phyloP scores from a whole-genome alignment of 2,888 invertebrate species.

The Orchesellides sinensis region DNA sequence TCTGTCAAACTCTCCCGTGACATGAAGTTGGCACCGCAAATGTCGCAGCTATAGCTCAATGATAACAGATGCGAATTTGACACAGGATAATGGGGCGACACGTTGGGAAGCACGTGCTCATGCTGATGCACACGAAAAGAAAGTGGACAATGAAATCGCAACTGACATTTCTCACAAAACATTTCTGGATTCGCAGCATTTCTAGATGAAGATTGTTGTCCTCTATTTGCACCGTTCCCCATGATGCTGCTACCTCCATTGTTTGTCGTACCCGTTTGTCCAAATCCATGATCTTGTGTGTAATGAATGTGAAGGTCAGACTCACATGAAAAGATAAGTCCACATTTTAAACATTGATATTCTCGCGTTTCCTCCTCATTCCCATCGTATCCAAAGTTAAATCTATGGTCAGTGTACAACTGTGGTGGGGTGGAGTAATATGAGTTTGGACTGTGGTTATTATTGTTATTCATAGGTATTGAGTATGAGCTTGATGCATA shows the following conservation, averaged over 20 bases:
- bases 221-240: neutral
- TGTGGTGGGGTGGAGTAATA: constrained; percentile 38
- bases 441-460: neutral
- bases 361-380: constrained; percentile 32
- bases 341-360: constrained; percentile 55
- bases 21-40: constrained; percentile 57
- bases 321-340: constrained; percentile 47
- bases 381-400: constrained; percentile 15
- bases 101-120: constrained; percentile 66
- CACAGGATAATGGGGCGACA: constrained; percentile 49
- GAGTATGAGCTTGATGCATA: neutral
- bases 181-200: constrained; percentile 31
- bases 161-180: constrained; percentile 60
- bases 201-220: neutral
- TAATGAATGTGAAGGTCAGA: constrained; percentile 53
- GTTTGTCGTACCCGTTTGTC: constrained; percentile 25
- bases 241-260: constrained; percentile 16
- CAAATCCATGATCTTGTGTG: constrained; percentile 57
- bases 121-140: constrained; percentile 60
- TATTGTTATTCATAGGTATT: neutral
- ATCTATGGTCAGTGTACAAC: constrained; percentile 12
- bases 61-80: constrained; percentile 45
- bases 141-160: constrained; percentile 54
- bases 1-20: constrained; percentile 58
- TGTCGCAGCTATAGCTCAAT: constrained; percentile 59